A percentile compares a stretch with the other conserved stretches of the same genome.
phyloP scores from a whole-genome alignment of 2,888 invertebrate genomes.

The Yponomeuta plumbellus region DNA sequence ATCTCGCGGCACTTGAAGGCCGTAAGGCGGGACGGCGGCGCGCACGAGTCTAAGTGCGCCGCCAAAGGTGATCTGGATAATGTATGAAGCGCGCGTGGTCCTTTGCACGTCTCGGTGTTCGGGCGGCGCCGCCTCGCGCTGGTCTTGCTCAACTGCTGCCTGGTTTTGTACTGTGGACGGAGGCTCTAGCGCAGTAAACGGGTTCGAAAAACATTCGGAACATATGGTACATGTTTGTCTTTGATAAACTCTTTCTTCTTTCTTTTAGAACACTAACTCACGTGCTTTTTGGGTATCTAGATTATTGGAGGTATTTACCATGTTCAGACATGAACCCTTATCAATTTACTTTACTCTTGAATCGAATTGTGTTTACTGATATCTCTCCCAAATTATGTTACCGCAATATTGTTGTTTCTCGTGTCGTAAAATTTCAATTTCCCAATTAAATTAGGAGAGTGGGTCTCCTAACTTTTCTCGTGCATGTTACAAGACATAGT shows the following conservation, averaged over 20 bases:
- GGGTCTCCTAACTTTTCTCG: too few relatives aligned
- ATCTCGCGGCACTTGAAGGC: conserved; percentile 90
- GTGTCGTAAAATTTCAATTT: too few relatives aligned
- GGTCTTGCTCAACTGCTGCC: conserved; percentile 27
- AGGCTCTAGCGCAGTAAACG: neutral
- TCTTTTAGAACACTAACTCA: neutral
- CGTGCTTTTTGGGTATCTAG: too few relatives aligned
- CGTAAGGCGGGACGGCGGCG: conserved; percentile 73
- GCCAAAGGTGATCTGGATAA: conserved; percentile 76
- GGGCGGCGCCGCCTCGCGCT: conserved; percentile 28
- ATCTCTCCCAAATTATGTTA: too few relatives aligned
- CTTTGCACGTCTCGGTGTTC: conserved; percentile 64
- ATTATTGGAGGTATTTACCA: too few relatives aligned
- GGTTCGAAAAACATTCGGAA: neutral
- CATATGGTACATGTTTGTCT: neutral
- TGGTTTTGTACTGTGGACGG: neutral
- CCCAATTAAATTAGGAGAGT: too few relatives aligned
- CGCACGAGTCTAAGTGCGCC: conserved; percentile 75
- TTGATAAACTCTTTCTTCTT: neutral
- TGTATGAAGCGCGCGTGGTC: conserved; percentile 69
- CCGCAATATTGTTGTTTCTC: too few relatives aligned
- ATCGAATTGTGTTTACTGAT: too few relatives aligned
- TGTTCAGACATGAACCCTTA: too few relatives aligned
- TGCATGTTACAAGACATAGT: too few relatives aligned
- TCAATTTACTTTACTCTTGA: too few relatives aligned